Base-by-base conservation (phyloP, 2,113 vertebrate species). In the Planiliza haematocheilus region DNA sequence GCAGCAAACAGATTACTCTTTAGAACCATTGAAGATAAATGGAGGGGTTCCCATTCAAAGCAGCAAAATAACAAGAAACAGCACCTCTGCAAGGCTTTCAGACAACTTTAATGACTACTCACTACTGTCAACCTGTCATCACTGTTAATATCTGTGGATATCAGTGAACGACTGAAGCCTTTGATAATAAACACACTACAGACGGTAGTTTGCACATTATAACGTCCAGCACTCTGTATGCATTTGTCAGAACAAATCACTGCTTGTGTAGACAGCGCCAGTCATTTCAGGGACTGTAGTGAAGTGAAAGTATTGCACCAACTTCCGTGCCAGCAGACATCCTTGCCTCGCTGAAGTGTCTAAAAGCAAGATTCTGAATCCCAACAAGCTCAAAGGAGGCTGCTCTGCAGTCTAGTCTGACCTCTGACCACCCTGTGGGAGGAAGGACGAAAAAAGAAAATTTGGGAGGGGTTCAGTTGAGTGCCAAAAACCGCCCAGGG, bases 401-500 rank as follows among this genome's bases (percentile, higher is more conserved):
- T 2, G 62, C 62, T 69, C 52, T 58, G 57, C 39, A 45, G 68
- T 67, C 45, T 10, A 5, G 11, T 14, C 49, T 17, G 63, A 78
- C 78, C 82, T 70, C 34, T 74, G 74, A 79, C 59, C 77, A 49
- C 61, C 56, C 24, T 2, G 17, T 64, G 49, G 39, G 58, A 59
- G 45, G 48, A 41, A 36, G 46, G 37, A 51, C 67, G 8, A 61
- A 56, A 60, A 72, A 70, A 41, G 14, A 60, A 18, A 48, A 50
- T 55, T 70, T 56, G 55, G 21, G 24, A 24, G 18, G 43, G 50
- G 51, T 77, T 78, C 49, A 62, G 36, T 13, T 20, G 21, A 68
- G 60, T 17, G 55, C 45, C 51, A 70, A 63, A 83, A 82, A 83
- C 52, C 21, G 79, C 79, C 74, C n/a, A 14, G 12, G 63, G 74